Evolutionary conservation across 2,888 invertebrate species (phyloP).

Genomic region (Stratiomys singularior): DNA sequence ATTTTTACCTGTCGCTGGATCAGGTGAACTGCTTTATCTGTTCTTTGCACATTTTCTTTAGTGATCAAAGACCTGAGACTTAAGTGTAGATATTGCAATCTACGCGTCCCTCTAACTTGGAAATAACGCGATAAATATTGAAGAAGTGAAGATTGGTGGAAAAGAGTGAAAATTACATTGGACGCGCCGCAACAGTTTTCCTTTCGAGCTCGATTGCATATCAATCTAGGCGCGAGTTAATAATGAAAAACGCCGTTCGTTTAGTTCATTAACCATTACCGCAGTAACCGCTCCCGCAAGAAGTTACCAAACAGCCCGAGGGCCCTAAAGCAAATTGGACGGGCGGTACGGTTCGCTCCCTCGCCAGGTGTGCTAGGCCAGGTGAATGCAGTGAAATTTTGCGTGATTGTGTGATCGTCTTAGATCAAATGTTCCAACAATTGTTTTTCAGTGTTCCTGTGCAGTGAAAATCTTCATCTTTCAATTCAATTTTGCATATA

Average conservation of each 20-base stretch:
- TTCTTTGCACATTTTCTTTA: not conserved
- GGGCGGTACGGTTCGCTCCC: slow-evolving; percentile 12
- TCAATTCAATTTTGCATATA: not conserved
- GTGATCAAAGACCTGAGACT: slow-evolving; percentile 12
- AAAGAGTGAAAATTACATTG: slow-evolving; percentile 1
- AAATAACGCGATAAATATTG: not conserved
- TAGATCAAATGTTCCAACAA: slow-evolving; percentile 33
- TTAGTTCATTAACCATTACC: slow-evolving; percentile 15
- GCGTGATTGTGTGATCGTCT: slow-evolving; percentile 35
- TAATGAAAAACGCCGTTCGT: slow-evolving; percentile 24
- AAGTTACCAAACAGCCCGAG: not conserved
- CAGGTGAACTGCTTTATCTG: slow-evolving; percentile 18
- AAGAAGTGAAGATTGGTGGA: not conserved
- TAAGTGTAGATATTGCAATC: not conserved
- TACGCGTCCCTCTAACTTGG: not conserved
- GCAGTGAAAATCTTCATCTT: slow-evolving; percentile 16
- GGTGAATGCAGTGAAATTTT: slow-evolving; percentile 42
- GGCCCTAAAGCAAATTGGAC: not conserved
- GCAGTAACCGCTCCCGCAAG: slow-evolving; percentile 18
- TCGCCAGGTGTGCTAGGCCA: slow-evolving; percentile 33
- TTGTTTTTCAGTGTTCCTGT: slow-evolving; percentile 10
- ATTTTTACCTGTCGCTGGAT: slow-evolving; percentile 10
- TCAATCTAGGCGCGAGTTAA: not conserved
- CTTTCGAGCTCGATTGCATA: slow-evolving; percentile 20
- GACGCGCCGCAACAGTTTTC: not conserved